phyloP scores from a whole-genome alignment of 2,797 vertebrate species.

The Rhynchonycteris naso region DNA sequence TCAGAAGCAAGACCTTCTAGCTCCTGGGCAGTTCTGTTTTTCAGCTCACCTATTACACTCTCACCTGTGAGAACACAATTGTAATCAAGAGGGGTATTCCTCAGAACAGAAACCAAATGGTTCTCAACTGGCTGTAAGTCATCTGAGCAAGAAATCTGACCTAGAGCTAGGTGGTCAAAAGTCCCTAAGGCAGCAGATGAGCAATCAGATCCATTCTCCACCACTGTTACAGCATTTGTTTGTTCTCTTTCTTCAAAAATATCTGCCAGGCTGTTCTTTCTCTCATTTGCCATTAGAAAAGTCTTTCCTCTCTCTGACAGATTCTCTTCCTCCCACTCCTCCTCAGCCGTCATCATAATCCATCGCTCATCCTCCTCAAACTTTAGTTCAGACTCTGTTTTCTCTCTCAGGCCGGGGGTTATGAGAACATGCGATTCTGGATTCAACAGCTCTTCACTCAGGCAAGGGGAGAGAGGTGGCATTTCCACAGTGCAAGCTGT shows the following conservation, averaged over 20 bases:
- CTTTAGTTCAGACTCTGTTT: conserved; percentile 95
- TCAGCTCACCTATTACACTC: not conserved
- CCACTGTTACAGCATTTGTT: not conserved
- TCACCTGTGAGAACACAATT: conserved; percentile 42
- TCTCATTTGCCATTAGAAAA: conserved; percentile 80
- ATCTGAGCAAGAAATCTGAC: conserved; percentile 44
- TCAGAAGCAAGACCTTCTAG: conserved; percentile 66
- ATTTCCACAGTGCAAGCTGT: conserved; percentile 86
- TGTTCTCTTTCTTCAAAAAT: conserved; percentile 90
- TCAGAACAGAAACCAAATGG: conserved; percentile 32
- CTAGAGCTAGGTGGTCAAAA: conserved; percentile 40
- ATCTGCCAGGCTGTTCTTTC: conserved; percentile 86
- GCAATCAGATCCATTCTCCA: not conserved
- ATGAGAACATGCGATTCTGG: conserved; percentile 85
- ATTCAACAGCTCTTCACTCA: conserved; percentile 94
- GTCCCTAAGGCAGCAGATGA: conserved; percentile 63
- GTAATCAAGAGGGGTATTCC: conserved; percentile 9
- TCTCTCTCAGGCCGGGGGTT: conserved; percentile 90
- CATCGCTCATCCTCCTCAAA: conserved; percentile 95
- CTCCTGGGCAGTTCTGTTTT: conserved; percentile 54
- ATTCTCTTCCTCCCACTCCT: conserved; percentile 87
- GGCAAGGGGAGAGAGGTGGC: conserved; percentile 93
- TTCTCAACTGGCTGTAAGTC: conserved; percentile 50
- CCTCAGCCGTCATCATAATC: conserved; percentile 90
- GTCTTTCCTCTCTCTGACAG: conserved; percentile 84